Evolutionary conservation across 2,888 invertebrate species (phyloP).

Genomic region (Biston betularia): DNA sequence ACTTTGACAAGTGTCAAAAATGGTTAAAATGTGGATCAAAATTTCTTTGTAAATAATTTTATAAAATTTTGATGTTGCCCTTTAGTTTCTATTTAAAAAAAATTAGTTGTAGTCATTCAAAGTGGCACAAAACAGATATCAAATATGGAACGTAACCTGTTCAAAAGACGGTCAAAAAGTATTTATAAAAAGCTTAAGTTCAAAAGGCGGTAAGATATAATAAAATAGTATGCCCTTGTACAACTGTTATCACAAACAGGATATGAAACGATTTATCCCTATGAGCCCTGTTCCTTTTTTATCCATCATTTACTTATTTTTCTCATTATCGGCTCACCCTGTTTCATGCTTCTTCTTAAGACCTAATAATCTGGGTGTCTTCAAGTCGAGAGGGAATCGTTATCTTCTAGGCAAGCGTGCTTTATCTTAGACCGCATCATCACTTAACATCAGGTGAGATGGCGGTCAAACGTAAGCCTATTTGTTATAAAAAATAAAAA

Average conservation of each 20-base stretch:
- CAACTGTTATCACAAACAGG: neutral
- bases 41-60: slow-evolving; percentile 43
- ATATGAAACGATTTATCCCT: too few species aligned
- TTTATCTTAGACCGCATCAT: too few species aligned
- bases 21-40: slow-evolving; percentile 38
- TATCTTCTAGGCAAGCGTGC: too few species aligned
- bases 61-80: slow-evolving; percentile 13
- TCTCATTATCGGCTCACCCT: too few species aligned
- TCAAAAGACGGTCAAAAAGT: slow-evolving; percentile 75
- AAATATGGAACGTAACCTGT: slow-evolving; percentile 78
- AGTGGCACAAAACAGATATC: slow-evolving; percentile 76
- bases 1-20: neutral
- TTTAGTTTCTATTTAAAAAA: slow-evolving; percentile 32
- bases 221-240: neutral
- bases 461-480: too few species aligned
- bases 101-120: slow-evolving; percentile 60
- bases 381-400: too few species aligned
- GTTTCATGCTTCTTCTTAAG: too few species aligned
- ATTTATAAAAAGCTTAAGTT: slow-evolving; percentile 72
- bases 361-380: too few species aligned
- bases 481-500: too few species aligned
- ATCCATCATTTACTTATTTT: too few species aligned
- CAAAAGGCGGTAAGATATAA: slow-evolving; percentile 68
- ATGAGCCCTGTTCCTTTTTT: too few species aligned
- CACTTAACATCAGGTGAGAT: too few species aligned